Evolutionary conservation across 2,888 invertebrate species (phyloP), one percentile per base, ranked within the genome.

Genomic region (Microctonus brassicae): DNA sequence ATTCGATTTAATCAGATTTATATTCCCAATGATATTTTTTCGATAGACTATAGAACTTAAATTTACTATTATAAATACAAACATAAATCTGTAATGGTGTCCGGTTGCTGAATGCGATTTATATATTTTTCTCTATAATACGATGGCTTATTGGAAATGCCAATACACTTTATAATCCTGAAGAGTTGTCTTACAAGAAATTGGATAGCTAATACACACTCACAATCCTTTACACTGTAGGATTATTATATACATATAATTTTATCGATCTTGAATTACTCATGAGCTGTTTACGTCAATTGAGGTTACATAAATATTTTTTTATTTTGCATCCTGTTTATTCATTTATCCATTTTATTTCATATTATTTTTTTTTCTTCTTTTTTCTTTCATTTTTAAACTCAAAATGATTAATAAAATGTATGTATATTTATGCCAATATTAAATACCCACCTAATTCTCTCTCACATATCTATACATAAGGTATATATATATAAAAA

Each of bases 201-300:
- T 79, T 80, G 77, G 82, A 86, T 83, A 81, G 78, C 78, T 74
- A 80, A 82, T 84, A 82, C 17, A 47, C 47, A 17, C n/a, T n/a
- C n/a, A n/a, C 17, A 47, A 47, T 47, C 47, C 17, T 47, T 20
- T 9, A 47, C 47, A 47, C n/a, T 17, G 20, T 47, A 5, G 20
- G 17, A 47, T 47, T 17, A 7, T 5, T 17, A 47, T 17, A 47
- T 47, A 5, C 7, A 82, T 77, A 79, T 74, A 75, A 84, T 77
- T 83, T 86, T 86, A 86, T 86, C 82, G 86, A 85, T 87, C 84
- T 87, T 86, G 81, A 83, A 83, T 87, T 87, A 86, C 86, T 53
- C 83, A 17, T 17, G 17, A 47, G 39, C 63, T 61, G 58, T 53
- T 69, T 75, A 66, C 71, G 52, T 73, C 66, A 70, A 69, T 69